phyloP scores from a whole-genome alignment of 1,140 invertebrate species.

The Lepidurus arcticus region DNA sequence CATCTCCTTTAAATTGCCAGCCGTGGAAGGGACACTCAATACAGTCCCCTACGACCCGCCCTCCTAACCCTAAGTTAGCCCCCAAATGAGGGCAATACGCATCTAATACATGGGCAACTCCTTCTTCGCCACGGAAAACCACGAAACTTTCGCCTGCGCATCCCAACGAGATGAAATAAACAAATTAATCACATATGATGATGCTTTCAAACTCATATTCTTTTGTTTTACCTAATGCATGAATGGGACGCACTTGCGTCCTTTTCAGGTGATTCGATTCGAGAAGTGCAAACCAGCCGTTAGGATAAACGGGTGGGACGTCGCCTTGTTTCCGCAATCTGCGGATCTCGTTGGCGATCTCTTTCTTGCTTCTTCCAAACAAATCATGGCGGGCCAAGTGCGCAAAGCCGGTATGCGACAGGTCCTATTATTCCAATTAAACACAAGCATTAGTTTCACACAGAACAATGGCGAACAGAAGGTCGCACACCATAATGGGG shows the following conservation, averaged over 20 bases:
- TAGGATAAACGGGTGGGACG: slow-evolving; percentile 76
- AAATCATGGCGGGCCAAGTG: slow-evolving; percentile 21
- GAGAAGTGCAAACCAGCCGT: slow-evolving; percentile 77
- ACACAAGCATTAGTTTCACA: neutral
- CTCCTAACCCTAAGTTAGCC: slow-evolving; percentile 73
- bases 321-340: slow-evolving; percentile 52
- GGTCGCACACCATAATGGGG: no score
- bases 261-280: slow-evolving; percentile 60
- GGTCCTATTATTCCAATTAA: neutral
- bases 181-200: slow-evolving; percentile 24
- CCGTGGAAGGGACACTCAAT: slow-evolving; percentile 84
- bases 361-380: slow-evolving; percentile 25
- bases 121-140: slow-evolving; percentile 59
- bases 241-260: slow-evolving; percentile 57
- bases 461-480: neutral
- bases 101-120: slow-evolving; percentile 62
- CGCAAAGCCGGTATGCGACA: slow-evolving; percentile 28
- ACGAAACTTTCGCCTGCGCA: slow-evolving; percentile 65
- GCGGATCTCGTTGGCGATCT: slow-evolving; percentile 45
- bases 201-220: neutral
- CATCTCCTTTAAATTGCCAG: slow-evolving; percentile 68
- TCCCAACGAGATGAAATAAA: neutral
- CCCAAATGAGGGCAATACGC: slow-evolving; percentile 87
- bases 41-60: slow-evolving; percentile 64
- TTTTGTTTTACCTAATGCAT: slow-evolving; percentile 56